Evolutionary conservation across 2,113 vertebrate species (phyloP).

Genomic region (Perca fluviatilis): DNA sequence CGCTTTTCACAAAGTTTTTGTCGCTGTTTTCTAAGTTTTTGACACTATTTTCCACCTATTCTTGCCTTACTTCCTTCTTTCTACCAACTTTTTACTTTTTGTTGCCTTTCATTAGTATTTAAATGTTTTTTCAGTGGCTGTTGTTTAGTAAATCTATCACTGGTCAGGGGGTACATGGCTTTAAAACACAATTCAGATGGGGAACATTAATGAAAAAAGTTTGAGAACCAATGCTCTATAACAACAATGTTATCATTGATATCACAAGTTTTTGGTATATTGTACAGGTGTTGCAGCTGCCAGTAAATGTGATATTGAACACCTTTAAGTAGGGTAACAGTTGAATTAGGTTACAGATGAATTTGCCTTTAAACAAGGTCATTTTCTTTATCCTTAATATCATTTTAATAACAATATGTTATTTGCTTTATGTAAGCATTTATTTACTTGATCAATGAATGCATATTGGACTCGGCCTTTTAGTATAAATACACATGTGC

Average conservation of each 20-base stretch:
- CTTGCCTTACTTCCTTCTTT: too few species aligned
- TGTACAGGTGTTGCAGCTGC: neutral
- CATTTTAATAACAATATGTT: neutral
- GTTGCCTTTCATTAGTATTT: too few species aligned
- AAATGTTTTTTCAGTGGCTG: too few species aligned
- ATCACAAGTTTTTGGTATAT: neutral
- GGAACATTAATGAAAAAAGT: too few species aligned
- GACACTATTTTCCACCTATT: too few species aligned
- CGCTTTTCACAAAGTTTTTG: too few species aligned
- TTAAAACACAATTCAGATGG: too few species aligned
- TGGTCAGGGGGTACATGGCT: too few species aligned
- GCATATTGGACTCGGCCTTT: neutral
- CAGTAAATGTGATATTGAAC: neutral
- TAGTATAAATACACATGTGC: neutral
- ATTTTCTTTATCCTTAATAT: neutral
- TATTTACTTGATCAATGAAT: neutral
- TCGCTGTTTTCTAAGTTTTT: too few species aligned
- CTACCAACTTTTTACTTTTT: too few species aligned
- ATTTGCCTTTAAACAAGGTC: neutral
- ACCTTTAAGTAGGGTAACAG: neutral
- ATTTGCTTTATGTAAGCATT: neutral
- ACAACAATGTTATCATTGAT: neutral
- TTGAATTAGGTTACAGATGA: neutral
- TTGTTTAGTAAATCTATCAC: too few species aligned
- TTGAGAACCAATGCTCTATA: too few species aligned